These are phyloP conservation scores for Ceratothoa steindachneri DNA, from an alignment of 2,888 invertebrate species.

Conservation along the genomic window DNA sequence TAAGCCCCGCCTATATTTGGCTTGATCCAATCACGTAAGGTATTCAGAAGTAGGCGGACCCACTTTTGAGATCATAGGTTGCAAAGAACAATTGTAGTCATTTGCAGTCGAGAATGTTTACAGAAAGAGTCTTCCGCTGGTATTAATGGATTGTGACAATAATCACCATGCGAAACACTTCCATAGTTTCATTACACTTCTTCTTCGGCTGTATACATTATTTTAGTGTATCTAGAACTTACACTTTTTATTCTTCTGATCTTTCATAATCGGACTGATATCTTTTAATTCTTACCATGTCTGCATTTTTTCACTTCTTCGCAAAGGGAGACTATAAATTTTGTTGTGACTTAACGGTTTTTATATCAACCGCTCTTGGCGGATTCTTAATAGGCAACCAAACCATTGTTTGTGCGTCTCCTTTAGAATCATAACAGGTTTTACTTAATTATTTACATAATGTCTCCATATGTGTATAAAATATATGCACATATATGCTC, in stretches of 20 bases:
- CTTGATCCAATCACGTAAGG: background rate
- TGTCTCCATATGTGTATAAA: too few relatives aligned
- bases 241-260: too few relatives aligned
- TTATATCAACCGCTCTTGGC: too few relatives aligned
- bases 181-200: conserved; percentile 1
- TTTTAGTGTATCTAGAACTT: too few relatives aligned
- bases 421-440: too few relatives aligned
- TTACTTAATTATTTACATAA: too few relatives aligned
- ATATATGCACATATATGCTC: too few relatives aligned
- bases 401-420: too few relatives aligned
- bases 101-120: conserved; percentile 10
- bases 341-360: background rate
- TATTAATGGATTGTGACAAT: conserved; percentile 8
- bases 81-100: conserved; percentile 3
- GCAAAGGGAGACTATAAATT: background rate
- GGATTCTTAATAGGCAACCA: too few relatives aligned
- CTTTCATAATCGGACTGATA: too few relatives aligned
- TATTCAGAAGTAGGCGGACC: background rate
- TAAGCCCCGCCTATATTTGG: conserved; percentile 19
- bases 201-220: too few relatives aligned
- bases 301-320: background rate
- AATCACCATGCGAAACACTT: background rate
- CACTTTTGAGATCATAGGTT: conserved; percentile 2
- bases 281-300: background rate
- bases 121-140: conserved; percentile 5